These are phyloP conservation scores for Drosophila picticornis DNA, from an alignment of 2,888 invertebrate genomes.

Conservation along the genomic window DNA sequence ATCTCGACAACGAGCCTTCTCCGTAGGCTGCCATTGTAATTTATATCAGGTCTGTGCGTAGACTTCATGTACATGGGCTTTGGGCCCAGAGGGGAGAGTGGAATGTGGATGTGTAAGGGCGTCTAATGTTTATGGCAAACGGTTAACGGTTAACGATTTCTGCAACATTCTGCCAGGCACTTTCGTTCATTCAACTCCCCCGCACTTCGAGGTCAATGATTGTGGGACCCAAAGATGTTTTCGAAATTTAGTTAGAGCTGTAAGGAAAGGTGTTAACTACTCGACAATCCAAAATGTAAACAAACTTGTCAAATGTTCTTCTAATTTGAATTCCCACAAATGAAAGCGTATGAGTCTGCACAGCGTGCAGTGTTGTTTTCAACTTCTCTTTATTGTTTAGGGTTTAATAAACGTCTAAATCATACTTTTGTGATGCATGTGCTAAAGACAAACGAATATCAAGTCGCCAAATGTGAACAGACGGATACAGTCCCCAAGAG, in stretches of 20 bases:
- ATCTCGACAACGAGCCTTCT: constrained; percentile 34
- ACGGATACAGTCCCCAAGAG: background rate
- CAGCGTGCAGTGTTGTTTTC: constrained; percentile 1
- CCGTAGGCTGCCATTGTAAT: constrained; percentile 68
- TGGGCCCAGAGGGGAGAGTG: background rate
- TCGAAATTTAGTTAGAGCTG: constrained; percentile 16
- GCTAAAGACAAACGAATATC: constrained; percentile 78
- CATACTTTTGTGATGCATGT: constrained; percentile 78
- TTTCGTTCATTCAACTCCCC: constrained; percentile 29
- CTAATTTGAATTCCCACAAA: constrained; percentile 74
- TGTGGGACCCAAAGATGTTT: constrained; percentile 16
- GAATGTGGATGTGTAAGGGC: constrained; percentile 33
- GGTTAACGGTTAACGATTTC: constrained; percentile 51
- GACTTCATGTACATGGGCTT: constrained; percentile 6
- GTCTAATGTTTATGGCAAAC: constrained; percentile 47
- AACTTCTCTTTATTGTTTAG: constrained; percentile 58
- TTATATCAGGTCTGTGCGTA: constrained; percentile 69
- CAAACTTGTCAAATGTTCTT: constrained; percentile 67
- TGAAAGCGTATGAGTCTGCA: constrained; percentile 45
- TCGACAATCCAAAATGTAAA: constrained; percentile 57
- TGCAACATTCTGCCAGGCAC: constrained; percentile 45
- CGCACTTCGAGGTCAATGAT: constrained; percentile 33
- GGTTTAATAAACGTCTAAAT: constrained; percentile 77
- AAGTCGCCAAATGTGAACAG: constrained; percentile 42
- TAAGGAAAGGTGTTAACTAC: constrained; percentile 66